Conservation (phyloP, 1,140 invertebrate genomes). For the Drosophila kurseongensis region DNA sequence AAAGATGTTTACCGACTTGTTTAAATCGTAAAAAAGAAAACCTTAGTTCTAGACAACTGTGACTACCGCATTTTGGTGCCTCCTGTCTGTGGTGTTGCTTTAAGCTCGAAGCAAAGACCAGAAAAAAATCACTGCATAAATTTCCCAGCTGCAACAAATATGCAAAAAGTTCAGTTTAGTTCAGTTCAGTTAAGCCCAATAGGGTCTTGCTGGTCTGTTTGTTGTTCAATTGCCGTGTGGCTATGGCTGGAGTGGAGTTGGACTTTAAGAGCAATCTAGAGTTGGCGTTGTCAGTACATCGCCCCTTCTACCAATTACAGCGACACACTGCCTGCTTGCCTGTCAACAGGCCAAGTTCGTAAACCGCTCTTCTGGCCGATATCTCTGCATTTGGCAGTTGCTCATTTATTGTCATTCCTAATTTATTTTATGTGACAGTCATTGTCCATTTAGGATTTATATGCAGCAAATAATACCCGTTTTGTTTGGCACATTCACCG, state of each 20-base stretch:
- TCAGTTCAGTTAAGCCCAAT: conserved; percentile 32
- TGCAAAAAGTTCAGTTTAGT: conserved; percentile 63
- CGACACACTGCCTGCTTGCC: conserved; percentile 58
- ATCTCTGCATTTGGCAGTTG: conserved; percentile 57
- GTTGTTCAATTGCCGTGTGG: conserved; percentile 55
- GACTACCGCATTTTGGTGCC: conserved; percentile 2
- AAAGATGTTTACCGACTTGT: too few species aligned
- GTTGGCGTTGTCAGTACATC: conserved; percentile 14
- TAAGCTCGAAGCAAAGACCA: conserved; percentile 36
- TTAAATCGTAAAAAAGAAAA: too few species aligned
- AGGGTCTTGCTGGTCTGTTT: conserved; percentile 37
- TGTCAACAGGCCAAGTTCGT: conserved; percentile 56
- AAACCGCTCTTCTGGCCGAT: conserved; percentile 5
- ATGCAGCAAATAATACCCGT: conserved; percentile 56
- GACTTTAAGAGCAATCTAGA: conserved; percentile 20
- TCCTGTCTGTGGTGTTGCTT: conserved; percentile 58
- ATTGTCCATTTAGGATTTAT: conserved; percentile 83
- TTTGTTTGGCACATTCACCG: conserved; percentile 21
- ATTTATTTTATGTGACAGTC: conserved; percentile 81
- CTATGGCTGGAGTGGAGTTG: conserved; percentile 5
- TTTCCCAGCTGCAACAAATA: conserved; percentile 75
- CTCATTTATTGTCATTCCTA: conserved; percentile 82
- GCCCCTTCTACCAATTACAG: conserved; percentile 63
- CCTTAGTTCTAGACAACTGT: background rate
- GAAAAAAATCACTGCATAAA: conserved; percentile 75